phyloP scores from a whole-genome alignment of 30 jellyfish, hydroid and myxozoan species.

The Pelagia noctiluca region DNA sequence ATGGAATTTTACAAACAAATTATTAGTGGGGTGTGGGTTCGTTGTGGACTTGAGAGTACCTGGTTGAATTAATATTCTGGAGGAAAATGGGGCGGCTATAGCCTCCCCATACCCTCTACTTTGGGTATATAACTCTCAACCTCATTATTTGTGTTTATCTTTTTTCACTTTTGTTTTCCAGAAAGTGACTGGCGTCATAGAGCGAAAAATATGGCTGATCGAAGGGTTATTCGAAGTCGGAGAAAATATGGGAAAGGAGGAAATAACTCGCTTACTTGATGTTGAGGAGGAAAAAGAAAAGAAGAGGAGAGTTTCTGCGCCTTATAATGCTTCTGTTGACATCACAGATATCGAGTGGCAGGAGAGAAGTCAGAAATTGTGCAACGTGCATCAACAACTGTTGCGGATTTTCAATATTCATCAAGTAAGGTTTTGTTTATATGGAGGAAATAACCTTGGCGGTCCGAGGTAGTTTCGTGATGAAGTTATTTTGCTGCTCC shows the following conservation, averaged over 20 bases:
- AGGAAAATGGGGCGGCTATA: no score
- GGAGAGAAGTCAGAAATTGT: slow-evolving; percentile 38
- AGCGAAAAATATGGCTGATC: slow-evolving; percentile 46
- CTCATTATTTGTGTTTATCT: no score
- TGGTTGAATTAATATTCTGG: no score
- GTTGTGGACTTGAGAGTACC: no score
- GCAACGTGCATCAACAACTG: slow-evolving; percentile 57
- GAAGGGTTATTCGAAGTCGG: slow-evolving; percentile 6
- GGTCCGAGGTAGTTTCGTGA: no score
- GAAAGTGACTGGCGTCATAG: slow-evolving; percentile 47
- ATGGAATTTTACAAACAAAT: no score
- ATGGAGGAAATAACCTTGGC: no score
- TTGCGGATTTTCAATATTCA: slow-evolving; percentile 48
- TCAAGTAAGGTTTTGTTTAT: no score
- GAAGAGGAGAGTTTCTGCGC: slow-evolving; percentile 52
- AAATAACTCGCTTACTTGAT: not conserved
- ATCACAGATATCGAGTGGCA: slow-evolving; percentile 46
- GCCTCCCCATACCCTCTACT: no score
- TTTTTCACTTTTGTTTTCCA: slow-evolving; percentile 5
- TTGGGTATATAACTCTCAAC: no score
- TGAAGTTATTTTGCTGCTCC: no score
- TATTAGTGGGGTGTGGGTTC: no score
- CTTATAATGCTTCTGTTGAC: slow-evolving; percentile 38
- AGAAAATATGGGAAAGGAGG: slow-evolving; percentile 24
- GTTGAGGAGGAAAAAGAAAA: slow-evolving; percentile 48